These are phyloP conservation scores for Cephus runcator DNA, from an alignment of 2,888 invertebrate species.

Conservation along the genomic window DNA sequence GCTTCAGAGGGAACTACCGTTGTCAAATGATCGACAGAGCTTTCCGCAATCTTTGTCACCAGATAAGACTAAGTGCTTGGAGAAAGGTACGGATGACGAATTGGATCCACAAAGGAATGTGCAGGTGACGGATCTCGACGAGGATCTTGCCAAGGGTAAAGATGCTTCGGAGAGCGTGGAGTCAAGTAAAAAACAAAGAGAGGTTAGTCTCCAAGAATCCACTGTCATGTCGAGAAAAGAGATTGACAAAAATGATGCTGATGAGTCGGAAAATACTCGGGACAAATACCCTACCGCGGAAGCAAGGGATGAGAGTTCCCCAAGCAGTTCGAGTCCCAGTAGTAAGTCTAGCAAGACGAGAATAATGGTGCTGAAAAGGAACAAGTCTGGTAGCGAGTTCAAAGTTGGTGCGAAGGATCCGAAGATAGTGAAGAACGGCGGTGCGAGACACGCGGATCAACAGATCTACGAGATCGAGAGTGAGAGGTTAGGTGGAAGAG, in stretches of 20 bases:
- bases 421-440: slow-evolving; percentile 21
- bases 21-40: slow-evolving; percentile 24
- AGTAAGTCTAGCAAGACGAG: slow-evolving; percentile 23
- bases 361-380: slow-evolving; percentile 35
- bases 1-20: slow-evolving; percentile 28
- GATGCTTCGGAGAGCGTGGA: slow-evolving; percentile 16
- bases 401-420: slow-evolving; percentile 9
- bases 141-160: slow-evolving; percentile 30
- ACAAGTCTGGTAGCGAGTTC: slow-evolving; percentile 24
- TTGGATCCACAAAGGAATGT: slow-evolving; percentile 21
- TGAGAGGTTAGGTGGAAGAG: slow-evolving; percentile 3
- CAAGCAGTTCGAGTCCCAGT: slow-evolving; percentile 10
- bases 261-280: slow-evolving; percentile 1
- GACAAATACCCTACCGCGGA: neutral
- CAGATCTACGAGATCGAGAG: slow-evolving; percentile 13
- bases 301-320: slow-evolving; percentile 10
- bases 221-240: neutral
- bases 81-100: neutral
- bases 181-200: neutral
- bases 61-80: neutral
- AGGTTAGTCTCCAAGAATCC: neutral
- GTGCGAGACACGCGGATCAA: slow-evolving; percentile 15
- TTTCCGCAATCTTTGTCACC: neutral
- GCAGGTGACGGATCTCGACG: slow-evolving; percentile 47
- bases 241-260: slow-evolving; percentile 10